Conservation (phyloP, 2,888 invertebrate genomes). For the Harpalus rubripes region DNA sequence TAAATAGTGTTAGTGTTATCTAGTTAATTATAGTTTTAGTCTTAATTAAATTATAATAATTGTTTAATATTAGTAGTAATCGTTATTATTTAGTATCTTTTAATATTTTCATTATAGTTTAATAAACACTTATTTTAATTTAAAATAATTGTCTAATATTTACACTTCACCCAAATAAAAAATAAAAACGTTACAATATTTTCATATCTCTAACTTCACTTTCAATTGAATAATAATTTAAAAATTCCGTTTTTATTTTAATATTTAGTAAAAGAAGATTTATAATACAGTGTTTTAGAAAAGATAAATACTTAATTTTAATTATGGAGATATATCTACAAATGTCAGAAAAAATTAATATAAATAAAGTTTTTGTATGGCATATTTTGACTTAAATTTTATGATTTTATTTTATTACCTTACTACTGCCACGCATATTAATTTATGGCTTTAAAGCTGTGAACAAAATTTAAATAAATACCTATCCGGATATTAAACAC, state of each 20-base stretch:
- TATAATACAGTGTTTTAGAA: background rate
- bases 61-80: too few species aligned
- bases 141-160: too few species aligned
- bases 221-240: background rate
- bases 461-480: conserved; percentile 58
- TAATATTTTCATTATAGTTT: too few species aligned
- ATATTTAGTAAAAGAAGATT: background rate
- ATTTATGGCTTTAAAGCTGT: conserved; percentile 44
- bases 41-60: too few species aligned
- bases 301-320: conserved; percentile 22
- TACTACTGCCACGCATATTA: conserved; percentile 49
- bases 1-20: too few species aligned
- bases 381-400: conserved; percentile 53
- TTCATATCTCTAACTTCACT: background rate
- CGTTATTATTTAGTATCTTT: too few species aligned
- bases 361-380: conserved; percentile 35
- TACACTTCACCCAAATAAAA: too few species aligned
- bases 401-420: conserved; percentile 54
- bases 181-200: too few species aligned
- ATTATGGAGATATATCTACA: conserved; percentile 19
- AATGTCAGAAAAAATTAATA: conserved; percentile 15
- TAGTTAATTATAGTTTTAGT: too few species aligned
- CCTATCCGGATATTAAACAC: conserved; percentile 34
- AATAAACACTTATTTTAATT: too few species aligned
- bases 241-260: background rate